These are phyloP conservation scores for Bellardia bayeri DNA, from an alignment of 2,888 invertebrate species.

Conservation along the genomic window DNA sequence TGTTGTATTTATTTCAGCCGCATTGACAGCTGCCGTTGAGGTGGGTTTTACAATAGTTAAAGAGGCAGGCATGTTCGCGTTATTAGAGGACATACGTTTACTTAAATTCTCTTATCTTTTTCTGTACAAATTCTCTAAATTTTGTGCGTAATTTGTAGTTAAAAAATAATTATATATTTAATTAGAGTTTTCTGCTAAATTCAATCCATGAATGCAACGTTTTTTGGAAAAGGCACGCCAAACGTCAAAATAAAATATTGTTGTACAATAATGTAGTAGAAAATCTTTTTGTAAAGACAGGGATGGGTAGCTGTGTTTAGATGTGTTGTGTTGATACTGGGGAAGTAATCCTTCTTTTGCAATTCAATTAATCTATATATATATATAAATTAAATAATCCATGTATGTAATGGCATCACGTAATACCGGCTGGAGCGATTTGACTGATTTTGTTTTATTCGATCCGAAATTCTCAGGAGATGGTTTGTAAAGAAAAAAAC, in stretches of 20 bases:
- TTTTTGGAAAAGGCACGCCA: conserved; percentile 40
- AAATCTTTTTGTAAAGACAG: too few species aligned
- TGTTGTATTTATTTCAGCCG: conserved; percentile 31
- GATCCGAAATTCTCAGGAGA: too few species aligned
- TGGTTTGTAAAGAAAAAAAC: too few species aligned
- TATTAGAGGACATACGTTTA: conserved; percentile 52
- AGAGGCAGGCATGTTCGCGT: conserved; percentile 67
- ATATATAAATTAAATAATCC: too few species aligned
- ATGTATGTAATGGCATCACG: too few species aligned
- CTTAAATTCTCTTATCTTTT: neutral
- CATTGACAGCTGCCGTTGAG: conserved; percentile 24
- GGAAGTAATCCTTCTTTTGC: too few species aligned
- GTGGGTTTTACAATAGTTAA: conserved; percentile 41
- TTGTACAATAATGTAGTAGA: conserved; percentile 11
- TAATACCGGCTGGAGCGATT: too few species aligned
- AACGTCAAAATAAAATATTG: conserved; percentile 28
- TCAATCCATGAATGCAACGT: conserved; percentile 42
- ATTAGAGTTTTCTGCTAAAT: conserved; percentile 5
- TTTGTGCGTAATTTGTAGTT: neutral
- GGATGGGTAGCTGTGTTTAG: too few species aligned
- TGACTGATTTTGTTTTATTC: too few species aligned
- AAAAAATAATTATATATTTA: neutral
- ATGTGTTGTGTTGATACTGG: too few species aligned
- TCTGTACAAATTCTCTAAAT: neutral
- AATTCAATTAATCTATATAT: too few species aligned